These are phyloP conservation scores for Pristionchus arcanus DNA, from an alignment of 2,888 invertebrate genomes.

Conservation along the genomic window DNA sequence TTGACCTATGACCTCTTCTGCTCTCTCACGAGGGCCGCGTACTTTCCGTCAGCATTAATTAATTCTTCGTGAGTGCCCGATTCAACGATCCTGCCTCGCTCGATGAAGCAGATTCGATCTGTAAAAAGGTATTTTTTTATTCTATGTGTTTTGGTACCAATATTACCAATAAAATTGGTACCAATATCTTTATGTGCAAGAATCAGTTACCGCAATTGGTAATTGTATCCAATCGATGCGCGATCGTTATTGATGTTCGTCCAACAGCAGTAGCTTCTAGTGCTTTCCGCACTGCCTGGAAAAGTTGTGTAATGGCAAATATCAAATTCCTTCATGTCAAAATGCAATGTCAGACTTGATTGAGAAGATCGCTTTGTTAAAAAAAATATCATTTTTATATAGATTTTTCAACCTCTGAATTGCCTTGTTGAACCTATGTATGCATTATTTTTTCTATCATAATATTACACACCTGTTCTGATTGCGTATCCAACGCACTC, in stretches of 20 bases:
- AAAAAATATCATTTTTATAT: too few species aligned
- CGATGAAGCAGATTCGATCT: slow-evolving; percentile 32
- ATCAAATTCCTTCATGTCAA: too few species aligned
- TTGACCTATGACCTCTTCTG: not conserved
- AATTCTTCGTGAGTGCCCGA: slow-evolving; percentile 71
- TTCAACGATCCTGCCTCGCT: slow-evolving; percentile 12
- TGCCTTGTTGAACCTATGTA: not conserved
- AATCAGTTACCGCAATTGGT: slow-evolving; percentile 6
- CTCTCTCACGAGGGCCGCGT: not conserved
- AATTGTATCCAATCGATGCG: slow-evolving; percentile 39
- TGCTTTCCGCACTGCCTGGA: not conserved
- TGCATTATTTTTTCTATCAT: not conserved
- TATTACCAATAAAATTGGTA: too few species aligned
- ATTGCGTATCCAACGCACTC: slow-evolving; percentile 44
- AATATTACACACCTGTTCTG: not conserved
- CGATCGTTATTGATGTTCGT: slow-evolving; percentile 38
- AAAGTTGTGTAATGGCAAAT: too few species aligned
- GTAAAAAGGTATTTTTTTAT: not conserved
- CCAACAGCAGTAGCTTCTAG: slow-evolving; percentile 18
- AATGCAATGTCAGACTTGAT: too few species aligned
- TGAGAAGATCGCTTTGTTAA: too few species aligned
- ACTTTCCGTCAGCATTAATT: slow-evolving; percentile 62
- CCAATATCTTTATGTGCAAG: too few species aligned
- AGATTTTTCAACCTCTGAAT: too few species aligned
- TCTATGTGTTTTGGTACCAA: not conserved